Evolutionary conservation across 2,888 invertebrate genomes (phyloP), one percentile per base, ranked within the genome.

Genomic region (Monochamus alternatus): DNA sequence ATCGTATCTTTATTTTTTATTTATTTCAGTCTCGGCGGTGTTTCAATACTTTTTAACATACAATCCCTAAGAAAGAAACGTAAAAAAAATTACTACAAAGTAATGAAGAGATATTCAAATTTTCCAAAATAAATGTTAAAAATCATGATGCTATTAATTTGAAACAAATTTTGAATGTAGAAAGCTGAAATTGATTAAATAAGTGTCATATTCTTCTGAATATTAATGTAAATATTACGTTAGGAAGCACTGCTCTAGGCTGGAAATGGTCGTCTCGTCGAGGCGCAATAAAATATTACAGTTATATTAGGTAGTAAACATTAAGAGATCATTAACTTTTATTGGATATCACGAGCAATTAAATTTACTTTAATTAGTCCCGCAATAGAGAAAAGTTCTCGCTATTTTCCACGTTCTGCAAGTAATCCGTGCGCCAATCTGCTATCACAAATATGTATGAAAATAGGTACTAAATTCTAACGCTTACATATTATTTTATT

Each of bases 321-420:
- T 70, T 63, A 55, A 44, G 68, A 69, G 74, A 63, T 74, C 63
- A 32, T 67, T 74, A 62, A 69, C 69, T 69, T 68, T 63, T 75
- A 74, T 74, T 68, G 74, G 68, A 63, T 74, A 74, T 67, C 68
- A 58, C 74, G 70, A 75, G 60, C 70, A 65, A 70, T 75, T 70
- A 70, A 75, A 69, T 75, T 70, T 58, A 31, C n/a, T 55, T 38
- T 65, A 75, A 75, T 75, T 75, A 75, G 47, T 63, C 65, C 43
- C 75, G 64, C 60, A 59, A 31, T 51, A 60, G 60, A 69, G 59
- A 60, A 69, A 69, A 69, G 60, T 62, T 75, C 64, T 75, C 70
- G 47, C 70, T 70, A n/a, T 64, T 69, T 75, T 65, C 44, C 58
- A 65, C 58, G 12, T 62, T 32, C 63, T 64, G 55, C 55, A 70